Percentiles rank a stretch among this genome's conserved stretches.
phyloP scores from a whole-genome alignment of 2,888 invertebrate genomes.

The Drosophila sordidapex region DNA sequence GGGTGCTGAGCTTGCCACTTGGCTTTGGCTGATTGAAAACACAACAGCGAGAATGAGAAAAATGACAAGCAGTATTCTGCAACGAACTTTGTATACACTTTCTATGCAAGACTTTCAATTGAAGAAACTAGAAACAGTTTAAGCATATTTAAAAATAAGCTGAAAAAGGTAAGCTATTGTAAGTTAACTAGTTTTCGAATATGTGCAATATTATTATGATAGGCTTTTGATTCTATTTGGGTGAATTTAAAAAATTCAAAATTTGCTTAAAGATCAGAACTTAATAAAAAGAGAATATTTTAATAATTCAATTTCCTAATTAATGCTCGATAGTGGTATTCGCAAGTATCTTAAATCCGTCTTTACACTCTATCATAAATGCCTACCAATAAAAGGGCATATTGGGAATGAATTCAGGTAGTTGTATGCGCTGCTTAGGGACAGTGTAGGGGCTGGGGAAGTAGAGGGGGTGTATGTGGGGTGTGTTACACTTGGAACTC shows the following conservation, averaged over 20 bases:
- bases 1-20: conserved; percentile 48
- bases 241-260: not conserved
- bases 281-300: not conserved
- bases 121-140: no score
- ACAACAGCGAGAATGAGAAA: conserved; percentile 39
- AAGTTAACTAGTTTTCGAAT: not conserved
- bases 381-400: conserved; percentile 18
- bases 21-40: conserved; percentile 69
- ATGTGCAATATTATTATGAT: not conserved
- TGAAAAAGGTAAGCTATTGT: not conserved
- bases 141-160: not conserved
- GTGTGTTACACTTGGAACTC: conserved; percentile 37
- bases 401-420: conserved; percentile 56
- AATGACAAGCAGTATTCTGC: not conserved
- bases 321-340: not conserved
- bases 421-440: conserved; percentile 46
- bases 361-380: not conserved
- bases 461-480: not conserved
- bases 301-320: not conserved
- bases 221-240: not conserved
- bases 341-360: not conserved
- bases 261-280: not conserved
- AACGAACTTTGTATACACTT: conserved; percentile 21
- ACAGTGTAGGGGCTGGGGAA: not conserved
- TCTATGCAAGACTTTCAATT: not conserved